Base-by-base conservation (phyloP, 2,888 invertebrate genomes). In the Acleris literana region DNA sequence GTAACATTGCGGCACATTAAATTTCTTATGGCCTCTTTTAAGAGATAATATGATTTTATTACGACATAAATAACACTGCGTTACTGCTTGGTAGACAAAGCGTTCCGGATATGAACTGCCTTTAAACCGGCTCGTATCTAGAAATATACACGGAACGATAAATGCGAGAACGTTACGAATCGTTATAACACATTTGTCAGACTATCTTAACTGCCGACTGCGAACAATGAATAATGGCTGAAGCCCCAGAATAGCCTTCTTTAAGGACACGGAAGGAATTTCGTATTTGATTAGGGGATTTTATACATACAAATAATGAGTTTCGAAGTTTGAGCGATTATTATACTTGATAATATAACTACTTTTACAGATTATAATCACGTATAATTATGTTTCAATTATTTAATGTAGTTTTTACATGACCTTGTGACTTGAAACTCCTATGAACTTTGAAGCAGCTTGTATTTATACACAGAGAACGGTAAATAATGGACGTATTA, bases 11-110 rank as follows among this genome's bases (percentile, higher is more conserved):
- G 43, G 57, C 25, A 25, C 57, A 46, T 57, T 57, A 57, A 46
- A 57, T 46, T 25, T 57, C 16, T 57, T 57, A 57, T 57, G 17
- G 25, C 44, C 46, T 57, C 56, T 57, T 57, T 44, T 20, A 44
- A 25, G 22, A 46, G 57, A 57, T 57, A 57, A 57, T 57, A 57
- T 57, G 57, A 57, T 57, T 57, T 57, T 57, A 57, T 57, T 57
- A 44, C 57, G 25, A 25, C 57, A 46, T 57, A 57, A 57, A 57
- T 57, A 57, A 57, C 46, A 57, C 17, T 57, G 44, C 57, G 46
- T 46, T 46, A 46, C 39, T 39, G n/a, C 25, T 43, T 25, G 56
- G 46, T 57, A 57, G 57, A 57, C 57, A 57, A 57, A 57, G 57
- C 57, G 44, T 43, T 5, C 46, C 57, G 57, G 57, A 57, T 57